Conservation (phyloP, 2,888 invertebrate genomes). For the Tholera decimalis region DNA sequence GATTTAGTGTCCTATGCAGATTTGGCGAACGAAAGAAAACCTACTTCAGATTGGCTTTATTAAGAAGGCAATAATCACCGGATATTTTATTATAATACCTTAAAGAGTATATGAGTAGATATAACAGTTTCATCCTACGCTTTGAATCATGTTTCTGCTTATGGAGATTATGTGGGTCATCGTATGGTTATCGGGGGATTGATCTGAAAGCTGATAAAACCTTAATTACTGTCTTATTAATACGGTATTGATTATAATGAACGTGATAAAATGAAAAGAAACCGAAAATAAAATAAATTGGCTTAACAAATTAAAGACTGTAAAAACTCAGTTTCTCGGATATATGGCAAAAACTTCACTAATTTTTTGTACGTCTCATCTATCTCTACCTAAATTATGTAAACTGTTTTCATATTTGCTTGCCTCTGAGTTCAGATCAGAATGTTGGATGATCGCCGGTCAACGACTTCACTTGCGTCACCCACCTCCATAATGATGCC, state of each 20-base stretch:
- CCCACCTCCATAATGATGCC: slow-evolving; percentile 32
- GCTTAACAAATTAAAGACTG: not conserved
- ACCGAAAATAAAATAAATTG: not conserved
- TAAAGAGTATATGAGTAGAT: slow-evolving; percentile 58
- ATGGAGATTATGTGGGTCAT: slow-evolving; percentile 59
- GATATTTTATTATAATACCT: slow-evolving; percentile 67
- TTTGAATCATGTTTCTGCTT: slow-evolving; percentile 56
- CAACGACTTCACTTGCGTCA: slow-evolving; percentile 63
- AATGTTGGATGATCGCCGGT: slow-evolving; percentile 50
- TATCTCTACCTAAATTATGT: slow-evolving; percentile 17
- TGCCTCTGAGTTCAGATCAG: slow-evolving; percentile 9
- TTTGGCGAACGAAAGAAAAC: slow-evolving; percentile 70
- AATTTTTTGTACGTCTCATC: slow-evolving; percentile 19
- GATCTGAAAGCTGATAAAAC: slow-evolving; percentile 2
- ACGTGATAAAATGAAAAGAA: not conserved
- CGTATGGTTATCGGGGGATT: slow-evolving; percentile 34
- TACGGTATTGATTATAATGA: slow-evolving; percentile 6
- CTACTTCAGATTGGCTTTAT: slow-evolving; percentile 68
- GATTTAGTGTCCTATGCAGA: slow-evolving; percentile 70
- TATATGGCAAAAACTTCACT: slow-evolving; percentile 14
- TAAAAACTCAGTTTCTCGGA: not conserved
- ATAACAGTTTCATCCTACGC: slow-evolving; percentile 60
- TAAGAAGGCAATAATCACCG: slow-evolving; percentile 70
- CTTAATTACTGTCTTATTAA: slow-evolving; percentile 16
- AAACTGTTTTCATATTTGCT: slow-evolving; percentile 27